Evolutionary conservation across 2,797 vertebrate species (phyloP).

Genomic region (Urophycis tenuis): DNA sequence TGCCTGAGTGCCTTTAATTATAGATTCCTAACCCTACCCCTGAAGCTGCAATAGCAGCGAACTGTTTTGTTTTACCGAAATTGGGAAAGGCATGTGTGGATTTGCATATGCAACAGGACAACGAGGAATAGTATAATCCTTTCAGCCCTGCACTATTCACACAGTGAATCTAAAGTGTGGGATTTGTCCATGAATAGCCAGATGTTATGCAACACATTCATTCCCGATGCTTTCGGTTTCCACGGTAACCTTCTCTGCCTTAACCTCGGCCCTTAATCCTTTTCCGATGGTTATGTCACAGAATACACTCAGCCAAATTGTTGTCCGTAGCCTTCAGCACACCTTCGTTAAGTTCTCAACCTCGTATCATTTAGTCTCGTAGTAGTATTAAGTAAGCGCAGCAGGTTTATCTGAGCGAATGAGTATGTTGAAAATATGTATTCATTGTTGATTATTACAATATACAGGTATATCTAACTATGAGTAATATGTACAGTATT

Average conservation of each 20-base stretch:
- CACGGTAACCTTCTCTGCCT: conserved; percentile 21
- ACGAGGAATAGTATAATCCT: not conserved
- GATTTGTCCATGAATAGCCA: conserved; percentile 26
- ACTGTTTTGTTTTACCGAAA: not conserved
- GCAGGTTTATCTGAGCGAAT: not conserved
- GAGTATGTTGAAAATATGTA: not conserved
- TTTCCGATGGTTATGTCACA: conserved; percentile 40
- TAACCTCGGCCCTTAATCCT: conserved; percentile 39
- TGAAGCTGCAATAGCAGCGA: not conserved
- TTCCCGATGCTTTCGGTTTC: conserved; percentile 41
- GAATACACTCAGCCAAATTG: conserved; percentile 11
- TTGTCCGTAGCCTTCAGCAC: not conserved
- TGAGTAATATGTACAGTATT: not conserved
- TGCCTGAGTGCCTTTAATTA: too few relatives aligned
- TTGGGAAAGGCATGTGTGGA: not conserved
- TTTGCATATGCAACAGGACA: not conserved
- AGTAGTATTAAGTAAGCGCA: not conserved
- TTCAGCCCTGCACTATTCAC: not conserved
- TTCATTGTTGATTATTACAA: not conserved
- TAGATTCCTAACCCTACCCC: not conserved
- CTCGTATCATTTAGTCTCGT: not conserved
- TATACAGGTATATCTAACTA: not conserved
- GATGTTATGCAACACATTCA: conserved; percentile 48
- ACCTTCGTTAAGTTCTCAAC: not conserved
- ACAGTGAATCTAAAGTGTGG: conserved; percentile 26